A percentile compares a stretch with the other conserved stretches of the same genome.
These are phyloP conservation scores for Oscheius sp. DNA, from an alignment of 2,888 invertebrate genomes.

Conservation along the genomic window DNA sequence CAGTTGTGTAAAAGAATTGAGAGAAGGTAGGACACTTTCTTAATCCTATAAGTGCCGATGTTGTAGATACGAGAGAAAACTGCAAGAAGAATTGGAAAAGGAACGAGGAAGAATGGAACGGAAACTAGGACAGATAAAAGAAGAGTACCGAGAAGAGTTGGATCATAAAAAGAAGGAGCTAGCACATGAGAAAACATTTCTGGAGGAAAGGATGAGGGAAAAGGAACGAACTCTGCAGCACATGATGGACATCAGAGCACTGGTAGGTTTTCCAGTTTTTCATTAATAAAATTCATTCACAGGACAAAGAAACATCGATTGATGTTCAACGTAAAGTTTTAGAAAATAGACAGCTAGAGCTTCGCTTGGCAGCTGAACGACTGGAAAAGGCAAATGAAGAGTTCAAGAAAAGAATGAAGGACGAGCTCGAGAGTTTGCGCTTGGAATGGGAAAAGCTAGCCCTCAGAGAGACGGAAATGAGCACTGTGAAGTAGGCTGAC, in stretches of 20 bases:
- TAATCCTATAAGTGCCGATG: neutral
- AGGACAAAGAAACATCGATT: slow-evolving; percentile 22
- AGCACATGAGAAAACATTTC: neutral
- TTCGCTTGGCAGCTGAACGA: slow-evolving; percentile 29
- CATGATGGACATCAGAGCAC: slow-evolving; percentile 22
- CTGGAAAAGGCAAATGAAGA: slow-evolving; percentile 31
- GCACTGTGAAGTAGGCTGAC: slow-evolving; percentile 1
- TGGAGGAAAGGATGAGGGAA: slow-evolving; percentile 29
- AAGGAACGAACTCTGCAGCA: slow-evolving; percentile 34
- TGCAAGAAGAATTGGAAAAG: slow-evolving; percentile 29
- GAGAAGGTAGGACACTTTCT: slow-evolving; percentile 28
- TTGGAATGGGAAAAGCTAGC: slow-evolving; percentile 37
- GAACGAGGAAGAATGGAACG: slow-evolving; percentile 22
- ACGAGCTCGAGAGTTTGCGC: slow-evolving; percentile 27
- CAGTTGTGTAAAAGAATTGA: slow-evolving; percentile 33
- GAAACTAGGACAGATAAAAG: slow-evolving; percentile 16
- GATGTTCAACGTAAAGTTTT: slow-evolving; percentile 28
- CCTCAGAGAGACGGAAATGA: slow-evolving; percentile 25
- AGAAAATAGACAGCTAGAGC: slow-evolving; percentile 33
- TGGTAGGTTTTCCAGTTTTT: slow-evolving; percentile 8
- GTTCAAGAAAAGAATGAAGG: slow-evolving; percentile 34
- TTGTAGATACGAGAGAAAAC: slow-evolving; percentile 28
- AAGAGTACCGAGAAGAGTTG: slow-evolving; percentile 33
- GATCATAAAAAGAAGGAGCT: slow-evolving; percentile 27
- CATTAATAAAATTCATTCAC: neutral